Conservation (phyloP, 1,140 invertebrate genomes). For the Saccostrea cuccullata region DNA sequence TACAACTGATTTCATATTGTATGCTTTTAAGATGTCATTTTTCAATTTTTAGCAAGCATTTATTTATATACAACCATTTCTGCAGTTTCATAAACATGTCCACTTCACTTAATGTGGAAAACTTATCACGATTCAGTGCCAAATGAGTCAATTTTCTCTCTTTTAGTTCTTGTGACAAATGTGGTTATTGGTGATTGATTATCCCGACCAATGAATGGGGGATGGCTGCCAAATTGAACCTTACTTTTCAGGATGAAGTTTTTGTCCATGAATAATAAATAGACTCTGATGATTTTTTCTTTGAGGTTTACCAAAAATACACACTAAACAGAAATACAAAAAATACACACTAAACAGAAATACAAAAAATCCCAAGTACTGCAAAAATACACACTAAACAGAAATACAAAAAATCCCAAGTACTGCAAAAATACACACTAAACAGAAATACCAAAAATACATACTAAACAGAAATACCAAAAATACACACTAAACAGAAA, state of each 20-base stretch:
- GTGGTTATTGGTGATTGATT: constrained; percentile 12
- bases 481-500: too few relatives aligned
- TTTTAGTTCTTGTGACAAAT: constrained; percentile 1
- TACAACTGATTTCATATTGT: not conserved
- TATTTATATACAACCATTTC: not conserved
- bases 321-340: not conserved
- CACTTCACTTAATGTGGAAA: not conserved
- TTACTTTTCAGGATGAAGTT: not conserved
- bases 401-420: not conserved
- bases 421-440: too few relatives aligned
- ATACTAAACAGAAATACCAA: not conserved
- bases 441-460: not conserved
- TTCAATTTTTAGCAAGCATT: not conserved
- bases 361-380: not conserved
- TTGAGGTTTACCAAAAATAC: not conserved
- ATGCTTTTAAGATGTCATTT: constrained; percentile 14
- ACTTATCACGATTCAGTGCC: not conserved
- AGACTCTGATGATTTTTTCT: not conserved
- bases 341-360: too few relatives aligned
- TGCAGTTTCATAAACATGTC: not conserved
- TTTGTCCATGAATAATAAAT: too few relatives aligned
- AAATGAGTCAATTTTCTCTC: not conserved
- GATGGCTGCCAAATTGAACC: not conserved
- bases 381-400: too few relatives aligned
- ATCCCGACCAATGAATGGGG: not conserved